Evolutionary conservation across 2,888 invertebrate genomes (phyloP), one percentile per base, ranked within the genome.

Genomic region (Acrobasis repandana): DNA sequence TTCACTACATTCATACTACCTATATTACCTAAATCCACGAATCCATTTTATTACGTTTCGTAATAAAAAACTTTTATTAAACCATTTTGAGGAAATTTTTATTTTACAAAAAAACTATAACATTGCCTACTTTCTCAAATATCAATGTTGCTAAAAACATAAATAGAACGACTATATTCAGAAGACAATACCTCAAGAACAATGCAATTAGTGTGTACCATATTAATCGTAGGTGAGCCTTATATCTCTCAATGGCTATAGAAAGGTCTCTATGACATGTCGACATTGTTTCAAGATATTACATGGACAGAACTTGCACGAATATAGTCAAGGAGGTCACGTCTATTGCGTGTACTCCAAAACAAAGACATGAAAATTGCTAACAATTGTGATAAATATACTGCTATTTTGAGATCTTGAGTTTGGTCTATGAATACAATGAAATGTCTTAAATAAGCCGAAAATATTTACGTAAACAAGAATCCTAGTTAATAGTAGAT

Each of bases 171-270:
- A 9, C 18, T 11, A 11, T 60, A 67, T 64, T 60, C 58, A 63
- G 68, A 52, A 6, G 65, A 81, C 78, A 79, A 77, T 75, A 67
- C 68, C 72, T 70, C 76, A 78, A 81, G 82, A 86, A 85, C 86
- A 87, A 85, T 80, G 77, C 75, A 86, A 77, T 86, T 85, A 83
- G 74, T 69, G 60, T 59, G 62, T 50, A 66, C 69, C 59, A 65
- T 68, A 63, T 72, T 70, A 66, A 67, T 65, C 69, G 68, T 74
- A 74, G 77, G 77, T 69, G 72, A 75, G 70, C 67, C 64, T 74
- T 71, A 67, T 69, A 66, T 28, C 62, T 58, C 61, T 59, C 2
- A 9, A 75, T 74, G 49, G 75, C 65, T 68, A 67, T 16, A 70
- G 77, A 66, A 61, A 14, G 10, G 48, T 51, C 74, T 70, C 71